Evolutionary conservation across 2,113 vertebrate genomes (phyloP).

Genomic region (Phoxinus phoxinus): DNA sequence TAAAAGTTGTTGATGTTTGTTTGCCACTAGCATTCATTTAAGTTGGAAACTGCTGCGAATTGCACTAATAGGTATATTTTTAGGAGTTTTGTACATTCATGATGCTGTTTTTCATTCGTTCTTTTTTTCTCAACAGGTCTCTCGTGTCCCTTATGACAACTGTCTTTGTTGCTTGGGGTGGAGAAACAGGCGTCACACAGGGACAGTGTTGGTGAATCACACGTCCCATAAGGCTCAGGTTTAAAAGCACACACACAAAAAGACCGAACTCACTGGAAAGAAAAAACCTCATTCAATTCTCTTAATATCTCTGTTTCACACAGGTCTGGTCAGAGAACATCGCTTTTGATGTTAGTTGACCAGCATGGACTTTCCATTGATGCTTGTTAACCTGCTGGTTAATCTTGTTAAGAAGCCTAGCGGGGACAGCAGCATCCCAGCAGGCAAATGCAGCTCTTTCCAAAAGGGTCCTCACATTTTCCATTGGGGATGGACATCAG

Average conservation of each 20-base stretch:
- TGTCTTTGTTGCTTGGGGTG: conserved; percentile 35
- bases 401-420: not conserved
- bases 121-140: conserved; percentile 56
- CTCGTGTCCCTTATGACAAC: conserved; percentile 47
- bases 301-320: not conserved
- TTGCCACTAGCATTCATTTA: not conserved
- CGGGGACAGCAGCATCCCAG: not conserved
- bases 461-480: not conserved
- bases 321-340: not conserved
- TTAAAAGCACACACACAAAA: not conserved
- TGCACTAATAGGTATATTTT: no score
- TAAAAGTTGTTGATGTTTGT: not conserved
- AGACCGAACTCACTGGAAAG: not conserved
- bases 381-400: not conserved
- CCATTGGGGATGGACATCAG: not conserved
- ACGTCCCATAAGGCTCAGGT: not conserved
- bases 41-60: no score
- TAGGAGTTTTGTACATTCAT: not conserved
- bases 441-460: conserved; percentile 1
- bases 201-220: not conserved
- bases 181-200: conserved; percentile 51
- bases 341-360: not conserved
- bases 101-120: conserved; percentile 56
- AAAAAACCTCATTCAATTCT: not conserved
- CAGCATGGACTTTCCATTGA: not conserved